These are phyloP conservation scores for Epinephelus awoara DNA, from an alignment of 2,797 vertebrate species.

Conservation along the genomic window DNA sequence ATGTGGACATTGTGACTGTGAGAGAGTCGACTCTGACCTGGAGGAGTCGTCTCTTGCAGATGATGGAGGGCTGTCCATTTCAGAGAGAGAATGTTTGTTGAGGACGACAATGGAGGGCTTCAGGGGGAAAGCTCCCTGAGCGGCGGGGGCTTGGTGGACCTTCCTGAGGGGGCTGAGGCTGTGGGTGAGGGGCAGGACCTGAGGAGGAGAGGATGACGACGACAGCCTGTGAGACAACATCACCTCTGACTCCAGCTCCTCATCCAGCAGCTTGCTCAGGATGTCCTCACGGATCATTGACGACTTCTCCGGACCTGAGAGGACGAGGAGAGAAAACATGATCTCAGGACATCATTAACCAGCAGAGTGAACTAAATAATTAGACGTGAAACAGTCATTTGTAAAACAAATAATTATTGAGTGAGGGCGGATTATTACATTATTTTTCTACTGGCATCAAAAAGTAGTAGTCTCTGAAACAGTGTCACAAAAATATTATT, in stretches of 20 bases:
- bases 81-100: slow-evolving; percentile 4
- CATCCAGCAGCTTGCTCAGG: slow-evolving; percentile 78
- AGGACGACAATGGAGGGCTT: slow-evolving; percentile 31
- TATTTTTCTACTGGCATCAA: too few relatives aligned
- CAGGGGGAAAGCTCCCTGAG: background rate
- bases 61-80: background rate
- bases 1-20: background rate
- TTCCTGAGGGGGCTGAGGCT: slow-evolving; percentile 63
- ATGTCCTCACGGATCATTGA: slow-evolving; percentile 58
- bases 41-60: slow-evolving; percentile 27
- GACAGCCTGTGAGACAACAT: slow-evolving; percentile 70
- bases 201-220: slow-evolving; percentile 80
- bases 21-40: slow-evolving; percentile 61
- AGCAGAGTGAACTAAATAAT: background rate
- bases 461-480: too few relatives aligned
- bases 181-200: slow-evolving; percentile 35
- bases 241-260: slow-evolving; percentile 72
- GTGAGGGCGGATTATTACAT: too few relatives aligned
- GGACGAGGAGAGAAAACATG: background rate
- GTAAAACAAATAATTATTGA: too few relatives aligned
- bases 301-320: slow-evolving; percentile 82
- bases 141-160: background rate
- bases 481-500: too few relatives aligned
- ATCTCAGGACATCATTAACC: background rate
- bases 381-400: too few relatives aligned